A percentile compares a stretch with the other conserved stretches of the same genome.
These are phyloP conservation scores for Ditula angustiorana DNA, from an alignment of 2,888 invertebrate species.

Conservation along the genomic window DNA sequence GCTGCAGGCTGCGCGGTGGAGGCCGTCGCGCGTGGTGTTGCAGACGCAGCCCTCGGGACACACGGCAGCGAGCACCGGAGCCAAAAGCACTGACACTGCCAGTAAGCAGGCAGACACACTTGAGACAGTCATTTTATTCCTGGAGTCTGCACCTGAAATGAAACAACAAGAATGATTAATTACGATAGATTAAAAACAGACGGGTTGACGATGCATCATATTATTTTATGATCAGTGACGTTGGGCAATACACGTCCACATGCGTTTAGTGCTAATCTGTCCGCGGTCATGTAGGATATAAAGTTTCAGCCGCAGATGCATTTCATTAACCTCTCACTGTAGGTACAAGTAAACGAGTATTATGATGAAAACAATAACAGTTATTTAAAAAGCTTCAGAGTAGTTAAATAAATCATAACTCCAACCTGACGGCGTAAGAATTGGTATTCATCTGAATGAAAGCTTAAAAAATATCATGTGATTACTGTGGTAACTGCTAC, in stretches of 20 bases:
- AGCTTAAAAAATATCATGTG: constrained; percentile 54
- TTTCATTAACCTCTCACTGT: constrained; percentile 21
- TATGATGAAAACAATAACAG: constrained; percentile 14
- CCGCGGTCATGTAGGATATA: constrained; percentile 52
- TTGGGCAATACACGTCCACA: constrained; percentile 49
- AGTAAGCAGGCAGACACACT: constrained; percentile 62
- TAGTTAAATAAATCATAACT: constrained; percentile 60
- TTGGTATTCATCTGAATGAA: constrained; percentile 68
- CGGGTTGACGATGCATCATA: neutral
- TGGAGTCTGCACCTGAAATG: constrained; percentile 74
- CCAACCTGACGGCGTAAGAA: constrained; percentile 52
- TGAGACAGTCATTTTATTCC: constrained; percentile 67
- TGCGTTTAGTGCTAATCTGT: constrained; percentile 55
- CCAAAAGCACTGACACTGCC: constrained; percentile 63
- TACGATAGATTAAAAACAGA: neutral
- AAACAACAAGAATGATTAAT: constrained; percentile 46
- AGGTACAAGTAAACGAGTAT: constrained; percentile 5
- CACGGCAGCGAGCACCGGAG: constrained; percentile 63
- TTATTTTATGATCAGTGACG: constrained; percentile 42
- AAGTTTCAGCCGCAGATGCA: constrained; percentile 58
- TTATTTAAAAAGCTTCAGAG: constrained; percentile 27
- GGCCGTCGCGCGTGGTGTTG: constrained; percentile 87
- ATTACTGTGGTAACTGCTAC: constrained; percentile 66
- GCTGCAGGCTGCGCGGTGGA: constrained; percentile 88
- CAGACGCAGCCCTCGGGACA: constrained; percentile 85